Evolutionary conservation across 2,113 vertebrate genomes (phyloP).

Genomic region (Equus quagga): DNA sequence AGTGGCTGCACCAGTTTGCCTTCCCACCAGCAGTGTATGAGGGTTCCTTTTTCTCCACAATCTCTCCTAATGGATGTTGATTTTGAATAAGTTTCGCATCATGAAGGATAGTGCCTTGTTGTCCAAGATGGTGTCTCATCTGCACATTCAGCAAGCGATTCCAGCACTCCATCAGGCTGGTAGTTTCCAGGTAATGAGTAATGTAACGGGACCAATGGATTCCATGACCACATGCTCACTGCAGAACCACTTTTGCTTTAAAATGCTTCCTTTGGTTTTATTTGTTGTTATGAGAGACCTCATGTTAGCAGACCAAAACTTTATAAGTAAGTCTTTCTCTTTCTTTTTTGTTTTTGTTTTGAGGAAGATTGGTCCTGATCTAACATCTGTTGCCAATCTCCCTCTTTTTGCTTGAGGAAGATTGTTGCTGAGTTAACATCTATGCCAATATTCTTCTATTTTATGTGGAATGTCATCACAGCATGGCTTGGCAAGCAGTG

Average conservation of each 20-base stretch:
- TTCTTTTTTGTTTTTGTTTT: too few species aligned
- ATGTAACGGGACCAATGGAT: background rate
- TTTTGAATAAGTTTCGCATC: background rate
- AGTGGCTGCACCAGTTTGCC: too few species aligned
- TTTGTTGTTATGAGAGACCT: background rate
- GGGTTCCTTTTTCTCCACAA: too few species aligned
- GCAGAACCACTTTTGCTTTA: background rate
- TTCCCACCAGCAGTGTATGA: too few species aligned
- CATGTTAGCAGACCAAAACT: background rate
- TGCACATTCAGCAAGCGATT: background rate
- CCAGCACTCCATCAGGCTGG: background rate
- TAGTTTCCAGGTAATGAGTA: background rate
- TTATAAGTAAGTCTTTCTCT: too few species aligned
- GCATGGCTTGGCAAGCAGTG: too few species aligned
- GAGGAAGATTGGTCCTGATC: too few species aligned
- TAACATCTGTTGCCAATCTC: too few species aligned
- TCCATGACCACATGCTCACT: background rate
- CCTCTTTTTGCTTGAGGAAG: too few species aligned
- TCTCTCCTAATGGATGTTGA: background rate
- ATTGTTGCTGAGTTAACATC: too few species aligned
- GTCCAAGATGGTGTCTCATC: background rate
- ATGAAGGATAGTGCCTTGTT: background rate
- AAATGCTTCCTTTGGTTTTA: background rate
- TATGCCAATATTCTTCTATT: too few species aligned
- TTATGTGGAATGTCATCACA: too few species aligned